Evolutionary conservation across 2,797 vertebrate species (phyloP).

Genomic region (Typhlichthys subterraneus): DNA sequence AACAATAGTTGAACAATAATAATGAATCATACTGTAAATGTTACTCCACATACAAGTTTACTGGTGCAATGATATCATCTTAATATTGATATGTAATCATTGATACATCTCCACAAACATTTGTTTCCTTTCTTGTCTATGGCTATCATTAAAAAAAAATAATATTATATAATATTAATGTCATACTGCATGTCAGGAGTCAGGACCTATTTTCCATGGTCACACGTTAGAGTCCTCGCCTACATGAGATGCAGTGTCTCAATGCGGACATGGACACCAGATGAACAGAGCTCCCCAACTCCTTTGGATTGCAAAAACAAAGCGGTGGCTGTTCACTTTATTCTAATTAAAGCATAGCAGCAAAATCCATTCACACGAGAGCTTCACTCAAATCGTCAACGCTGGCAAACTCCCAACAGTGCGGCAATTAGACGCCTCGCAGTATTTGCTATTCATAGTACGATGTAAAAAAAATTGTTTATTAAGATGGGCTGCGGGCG

Average conservation of each 20-base stretch:
- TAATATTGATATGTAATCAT: too few relatives aligned
- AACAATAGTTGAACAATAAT: too few relatives aligned
- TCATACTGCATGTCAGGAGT: too few relatives aligned
- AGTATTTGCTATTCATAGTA: constrained; percentile 99
- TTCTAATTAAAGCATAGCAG: constrained; percentile 93
- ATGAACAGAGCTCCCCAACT: constrained; percentile 78
- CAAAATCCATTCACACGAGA: constrained; percentile 92
- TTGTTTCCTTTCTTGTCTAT: too few relatives aligned
- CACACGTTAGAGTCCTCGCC: too few relatives aligned
- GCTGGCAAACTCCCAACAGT: constrained; percentile 97
- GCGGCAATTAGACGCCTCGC: constrained; percentile 96
- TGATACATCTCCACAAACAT: too few relatives aligned
- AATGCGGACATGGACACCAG: constrained; percentile 74
- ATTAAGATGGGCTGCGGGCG: constrained; percentile 98
- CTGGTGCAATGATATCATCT: constrained; percentile 41
- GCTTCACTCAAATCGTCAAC: constrained; percentile 92
- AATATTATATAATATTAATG: too few relatives aligned
- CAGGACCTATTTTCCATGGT: too few relatives aligned
- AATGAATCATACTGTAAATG: too few relatives aligned
- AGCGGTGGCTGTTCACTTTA: constrained; percentile 89
- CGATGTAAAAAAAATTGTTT: constrained; percentile 99
- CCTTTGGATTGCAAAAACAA: constrained; percentile 84
- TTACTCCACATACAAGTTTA: constrained; percentile 17
- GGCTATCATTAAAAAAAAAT: too few relatives aligned
- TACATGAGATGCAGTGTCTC: too few relatives aligned